phyloP scores from a whole-genome alignment of 53 echinoderm and acorn worm species.

The Actinopyga echinites region DNA sequence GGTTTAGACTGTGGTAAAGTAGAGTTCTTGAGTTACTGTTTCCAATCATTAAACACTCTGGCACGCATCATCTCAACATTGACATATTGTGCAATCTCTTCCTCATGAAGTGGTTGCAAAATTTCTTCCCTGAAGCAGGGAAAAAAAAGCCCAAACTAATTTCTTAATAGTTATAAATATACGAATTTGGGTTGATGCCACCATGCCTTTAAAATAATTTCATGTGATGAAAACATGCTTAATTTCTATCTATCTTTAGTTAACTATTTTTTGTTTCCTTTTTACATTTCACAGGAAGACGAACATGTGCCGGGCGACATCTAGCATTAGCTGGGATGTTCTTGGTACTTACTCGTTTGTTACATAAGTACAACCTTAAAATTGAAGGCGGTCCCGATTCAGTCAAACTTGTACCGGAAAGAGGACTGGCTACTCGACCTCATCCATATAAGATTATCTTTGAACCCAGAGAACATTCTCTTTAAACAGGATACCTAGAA shows the following conservation, averaged over 20 bases:
- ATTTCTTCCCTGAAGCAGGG: no score
- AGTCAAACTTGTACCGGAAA: not conserved
- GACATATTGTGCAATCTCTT: no score
- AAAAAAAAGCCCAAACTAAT: no score
- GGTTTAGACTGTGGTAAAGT: no score
- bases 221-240: not conserved
- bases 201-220: not conserved
- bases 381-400: slow-evolving; percentile 5
- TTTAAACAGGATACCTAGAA: no score
- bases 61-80: no score
- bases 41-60: no score
- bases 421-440: slow-evolving; percentile 3
- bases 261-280: not conserved
- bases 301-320: slow-evolving; percentile 13
- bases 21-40: no score
- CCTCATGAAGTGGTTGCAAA: no score
- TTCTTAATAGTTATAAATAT: no score
- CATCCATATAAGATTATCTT: slow-evolving; percentile 20
- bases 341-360: not conserved
- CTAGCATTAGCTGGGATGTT: not conserved
- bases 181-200: not conserved
- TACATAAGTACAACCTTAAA: slow-evolving; percentile 18
- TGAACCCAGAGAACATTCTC: not conserved
- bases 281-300: not conserved
- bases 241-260: not conserved